A percentile compares a stretch with the other conserved stretches of the same genome.
phyloP scores from a whole-genome alignment of 1,140 invertebrate species.

The Aphaenogaster rudis region DNA sequence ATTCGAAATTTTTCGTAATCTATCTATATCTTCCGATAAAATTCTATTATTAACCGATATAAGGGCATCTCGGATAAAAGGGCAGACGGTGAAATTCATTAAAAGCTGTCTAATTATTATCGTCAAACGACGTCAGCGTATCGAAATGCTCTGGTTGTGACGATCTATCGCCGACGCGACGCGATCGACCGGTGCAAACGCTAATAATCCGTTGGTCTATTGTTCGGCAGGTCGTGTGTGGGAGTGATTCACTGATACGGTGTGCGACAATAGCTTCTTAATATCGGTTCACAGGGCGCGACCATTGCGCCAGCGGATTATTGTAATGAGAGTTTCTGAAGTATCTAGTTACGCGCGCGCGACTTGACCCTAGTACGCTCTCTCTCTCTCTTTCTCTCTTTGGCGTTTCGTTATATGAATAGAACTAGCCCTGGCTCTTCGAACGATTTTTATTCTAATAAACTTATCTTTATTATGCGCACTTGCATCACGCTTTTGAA shows the following conservation, averaged over 20 bases:
- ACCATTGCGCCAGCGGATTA: conserved; percentile 68
- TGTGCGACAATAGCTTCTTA: conserved; percentile 73
- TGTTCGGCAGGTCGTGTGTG: conserved; percentile 51
- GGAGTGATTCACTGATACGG: conserved; percentile 70
- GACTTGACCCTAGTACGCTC: conserved; percentile 20
- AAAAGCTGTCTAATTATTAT: conserved; percentile 37
- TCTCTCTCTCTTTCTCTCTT: neutral
- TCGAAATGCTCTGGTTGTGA: conserved; percentile 4
- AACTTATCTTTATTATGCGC: conserved; percentile 49
- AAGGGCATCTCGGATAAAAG: neutral
- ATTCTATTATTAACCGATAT: neutral
- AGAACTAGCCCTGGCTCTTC: neutral
- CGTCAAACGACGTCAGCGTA: conserved; percentile 11
- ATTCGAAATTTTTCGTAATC: neutral
- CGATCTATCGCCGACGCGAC: neutral
- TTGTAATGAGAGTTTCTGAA: conserved; percentile 66
- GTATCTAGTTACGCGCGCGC: conserved; percentile 69
- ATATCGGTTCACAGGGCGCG: conserved; percentile 64
- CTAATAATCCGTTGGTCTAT: conserved; percentile 63
- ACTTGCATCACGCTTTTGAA: conserved; percentile 5
- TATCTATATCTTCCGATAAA: neutral
- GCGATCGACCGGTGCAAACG: conserved; percentile 9
- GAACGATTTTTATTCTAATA: conserved; percentile 49
- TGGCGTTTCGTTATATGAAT: conserved; percentile 14
- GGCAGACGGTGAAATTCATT: conserved; percentile 11